A percentile compares a stretch with the other conserved stretches of the same genome.
phyloP scores from a whole-genome alignment of 2,888 invertebrate genomes.

The Lasioglossum villosulum region DNA sequence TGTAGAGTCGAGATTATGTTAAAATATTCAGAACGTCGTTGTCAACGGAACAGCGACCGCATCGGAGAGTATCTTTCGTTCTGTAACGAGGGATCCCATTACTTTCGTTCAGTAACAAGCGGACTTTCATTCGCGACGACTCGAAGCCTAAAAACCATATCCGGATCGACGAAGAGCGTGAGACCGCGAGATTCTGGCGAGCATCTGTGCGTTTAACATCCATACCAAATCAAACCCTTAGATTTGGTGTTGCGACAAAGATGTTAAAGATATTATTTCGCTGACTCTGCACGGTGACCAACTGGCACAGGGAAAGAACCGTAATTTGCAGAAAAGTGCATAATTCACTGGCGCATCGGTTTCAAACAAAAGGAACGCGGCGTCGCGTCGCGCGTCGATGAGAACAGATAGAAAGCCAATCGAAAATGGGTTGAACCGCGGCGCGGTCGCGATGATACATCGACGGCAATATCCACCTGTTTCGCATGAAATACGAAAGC shows the following conservation, averaged over 20 bases:
- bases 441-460: conserved; percentile 56
- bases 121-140: conserved; percentile 1
- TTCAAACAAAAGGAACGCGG: background rate
- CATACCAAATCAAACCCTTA: background rate
- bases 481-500: conserved; percentile 70
- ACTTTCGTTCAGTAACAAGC: background rate
- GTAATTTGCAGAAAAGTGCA: background rate
- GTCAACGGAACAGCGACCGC: background rate
- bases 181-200: conserved; percentile 55
- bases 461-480: conserved; percentile 68
- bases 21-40: background rate
- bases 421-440: conserved; percentile 15
- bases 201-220: conserved; percentile 44
- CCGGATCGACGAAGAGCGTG: conserved; percentile 51
- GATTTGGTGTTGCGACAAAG: background rate
- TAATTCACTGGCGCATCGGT: background rate
- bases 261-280: background rate
- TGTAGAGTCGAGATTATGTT: background rate
- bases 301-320: background rate
- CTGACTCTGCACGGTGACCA: background rate
- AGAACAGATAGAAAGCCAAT: conserved; percentile 35
- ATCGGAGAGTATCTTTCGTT: background rate
- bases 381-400: background rate
- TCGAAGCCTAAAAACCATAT: conserved; percentile 22
- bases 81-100: background rate